Evolutionary conservation across 2,888 invertebrate genomes (phyloP), one percentile per base, ranked within the genome.

Genomic region (Germaria angustata): DNA sequence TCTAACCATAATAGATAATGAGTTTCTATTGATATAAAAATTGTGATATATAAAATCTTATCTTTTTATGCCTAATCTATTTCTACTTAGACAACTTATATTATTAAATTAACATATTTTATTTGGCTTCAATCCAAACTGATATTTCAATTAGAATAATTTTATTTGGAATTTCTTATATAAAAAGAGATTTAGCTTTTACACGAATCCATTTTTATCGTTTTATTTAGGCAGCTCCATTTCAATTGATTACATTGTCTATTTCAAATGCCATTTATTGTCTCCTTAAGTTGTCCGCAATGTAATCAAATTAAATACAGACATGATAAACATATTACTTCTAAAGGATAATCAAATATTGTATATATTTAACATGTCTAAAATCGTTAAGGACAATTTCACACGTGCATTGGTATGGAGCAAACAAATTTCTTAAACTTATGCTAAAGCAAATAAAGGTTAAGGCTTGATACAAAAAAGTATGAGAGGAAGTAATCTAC

Each of bases 251-350:
- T 34, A 59, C 11, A 59, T 49, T 72, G 55, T 57, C 63, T 72
- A 65, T 57, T 79, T 79, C 20, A 79, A 65, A 65, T 17, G 17
- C 22, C 80, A 76, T 81, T 77, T 81, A 59, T 81, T 76, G 66
- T 59, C 53, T 57, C 13, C 34, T 51, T 57, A 76, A 72, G 71
- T 61, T 72, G 71, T 71, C 81, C 59, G 68, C 65, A 66, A 61
- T 77, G 72, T 77, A 81, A 77, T 81, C 77, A 81, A 77, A 81
- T 68, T 81, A 81, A 61, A 46, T 77, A 61, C 13, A 55, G 59
- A 46, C 66, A 61, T 44, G 71, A 72, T 77, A 77, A 68, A 81
- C 66, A 77, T 72, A 46, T 59, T 72, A 72, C 71, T 72, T 53
- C 22, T 61, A 61, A 61, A 72, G 66, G 71, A 66, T 81, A 72